phyloP scores from a whole-genome alignment of 2,113 vertebrate species.

The Carollia perspicillata region DNA sequence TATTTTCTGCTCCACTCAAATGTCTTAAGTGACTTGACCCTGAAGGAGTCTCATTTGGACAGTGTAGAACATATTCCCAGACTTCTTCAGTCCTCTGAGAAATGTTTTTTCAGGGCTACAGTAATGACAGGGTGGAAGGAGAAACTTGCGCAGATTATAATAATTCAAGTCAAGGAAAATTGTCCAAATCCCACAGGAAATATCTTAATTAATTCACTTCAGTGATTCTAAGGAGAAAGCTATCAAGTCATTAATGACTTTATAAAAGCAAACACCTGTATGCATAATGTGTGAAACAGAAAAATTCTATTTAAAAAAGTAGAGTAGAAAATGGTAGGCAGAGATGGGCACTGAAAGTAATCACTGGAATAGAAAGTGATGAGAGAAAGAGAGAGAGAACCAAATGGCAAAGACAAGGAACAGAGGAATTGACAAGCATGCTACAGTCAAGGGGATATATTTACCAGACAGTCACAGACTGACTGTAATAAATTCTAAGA shows the following conservation, averaged over 20 bases:
- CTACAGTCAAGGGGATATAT: background rate
- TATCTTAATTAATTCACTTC: constrained; percentile 42
- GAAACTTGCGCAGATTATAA: background rate
- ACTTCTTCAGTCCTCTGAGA: constrained; percentile 41
- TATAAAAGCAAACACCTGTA: background rate
- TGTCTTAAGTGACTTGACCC: background rate
- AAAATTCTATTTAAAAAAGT: background rate
- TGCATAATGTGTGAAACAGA: background rate
- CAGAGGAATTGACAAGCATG: background rate
- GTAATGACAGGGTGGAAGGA: constrained; percentile 1
- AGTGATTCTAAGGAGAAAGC: background rate
- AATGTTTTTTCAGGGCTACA: background rate
- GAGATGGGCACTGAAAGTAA: background rate
- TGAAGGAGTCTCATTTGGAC: constrained; percentile 12
- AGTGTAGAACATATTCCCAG: background rate
- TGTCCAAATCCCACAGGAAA: constrained; percentile 12
- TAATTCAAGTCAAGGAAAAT: constrained; percentile 36
- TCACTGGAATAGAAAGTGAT: background rate
- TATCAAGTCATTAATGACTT: constrained; percentile 14
- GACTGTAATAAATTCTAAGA: background rate
- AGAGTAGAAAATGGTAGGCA: background rate
- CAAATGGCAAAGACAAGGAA: background rate
- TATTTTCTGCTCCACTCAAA: constrained; percentile 45
- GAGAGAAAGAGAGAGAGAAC: background rate
- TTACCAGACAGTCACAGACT: background rate